These are phyloP conservation scores for Tribolium castaneum DNA, from an alignment of 1,140 invertebrate species.

Conservation along the genomic window DNA sequence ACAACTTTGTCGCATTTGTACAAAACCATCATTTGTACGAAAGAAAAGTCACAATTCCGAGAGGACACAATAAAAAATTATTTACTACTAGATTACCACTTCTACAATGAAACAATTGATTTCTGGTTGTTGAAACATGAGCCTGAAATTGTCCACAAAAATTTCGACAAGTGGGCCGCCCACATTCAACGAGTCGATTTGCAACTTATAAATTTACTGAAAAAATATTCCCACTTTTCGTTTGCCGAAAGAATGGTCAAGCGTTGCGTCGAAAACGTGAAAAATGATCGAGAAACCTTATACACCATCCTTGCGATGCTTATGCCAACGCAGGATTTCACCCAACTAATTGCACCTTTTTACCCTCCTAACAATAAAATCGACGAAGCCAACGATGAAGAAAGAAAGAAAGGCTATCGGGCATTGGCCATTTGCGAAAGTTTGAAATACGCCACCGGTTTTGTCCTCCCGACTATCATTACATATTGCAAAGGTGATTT, in stretches of 20 bases:
- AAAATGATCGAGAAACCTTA: not conserved
- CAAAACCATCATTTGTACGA: slow-evolving; percentile 14
- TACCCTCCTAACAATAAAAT: slow-evolving; percentile 9
- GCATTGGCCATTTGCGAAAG: not conserved
- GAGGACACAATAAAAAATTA: slow-evolving; percentile 5
- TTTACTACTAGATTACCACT: not conserved
- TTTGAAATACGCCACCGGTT: slow-evolving; percentile 9
- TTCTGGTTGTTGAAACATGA: not conserved
- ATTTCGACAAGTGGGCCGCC: not conserved
- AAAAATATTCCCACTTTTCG: not conserved
- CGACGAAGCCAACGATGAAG: not conserved
- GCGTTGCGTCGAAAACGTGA: not conserved
- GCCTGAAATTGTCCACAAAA: not conserved
- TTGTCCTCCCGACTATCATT: slow-evolving; percentile 10
- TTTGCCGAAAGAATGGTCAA: not conserved
- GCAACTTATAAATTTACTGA: not conserved
- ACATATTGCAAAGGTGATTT: slow-evolving; percentile 35
- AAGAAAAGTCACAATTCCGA: slow-evolving; percentile 1
- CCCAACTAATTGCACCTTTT: not conserved
- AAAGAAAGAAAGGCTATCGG: not conserved
- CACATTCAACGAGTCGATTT: not conserved
- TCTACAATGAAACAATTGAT: not conserved
- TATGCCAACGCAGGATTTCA: not conserved
- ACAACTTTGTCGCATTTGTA: not conserved
- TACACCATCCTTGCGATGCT: not conserved